Evolutionary conservation across 2,797 vertebrate species (phyloP).

Genomic region (Carduelis carduelis): DNA sequence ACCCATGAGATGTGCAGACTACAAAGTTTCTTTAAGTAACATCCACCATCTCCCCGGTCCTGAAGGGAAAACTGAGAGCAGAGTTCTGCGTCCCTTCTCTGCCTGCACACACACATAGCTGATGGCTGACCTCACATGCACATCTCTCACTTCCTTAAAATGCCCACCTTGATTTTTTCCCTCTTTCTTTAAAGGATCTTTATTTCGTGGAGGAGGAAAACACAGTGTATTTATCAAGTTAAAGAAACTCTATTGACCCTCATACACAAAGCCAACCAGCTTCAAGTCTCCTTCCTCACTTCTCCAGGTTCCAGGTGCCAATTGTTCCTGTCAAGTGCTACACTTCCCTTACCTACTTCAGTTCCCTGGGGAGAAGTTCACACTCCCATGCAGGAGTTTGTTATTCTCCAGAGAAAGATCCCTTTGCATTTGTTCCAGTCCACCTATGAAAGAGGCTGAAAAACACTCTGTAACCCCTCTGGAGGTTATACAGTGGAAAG

Average conservation of each 20-base stretch:
- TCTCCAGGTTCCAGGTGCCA: not conserved
- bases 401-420: not conserved
- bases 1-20: not conserved
- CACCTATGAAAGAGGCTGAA: not conserved
- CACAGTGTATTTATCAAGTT: not conserved
- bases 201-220: not conserved
- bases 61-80: not conserved
- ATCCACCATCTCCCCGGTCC: not conserved
- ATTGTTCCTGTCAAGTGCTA: not conserved
- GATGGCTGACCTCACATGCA: not conserved
- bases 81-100: not conserved
- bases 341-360: not conserved
- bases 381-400: not conserved
- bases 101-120: not conserved
- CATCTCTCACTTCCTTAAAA: not conserved
- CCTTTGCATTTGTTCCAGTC: not conserved
- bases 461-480: not conserved
- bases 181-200: not conserved
- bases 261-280: not conserved
- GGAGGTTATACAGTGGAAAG: not conserved
- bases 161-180: not conserved
- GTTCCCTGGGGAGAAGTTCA: not conserved
- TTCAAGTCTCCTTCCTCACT: not conserved
- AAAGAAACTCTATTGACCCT: not conserved
- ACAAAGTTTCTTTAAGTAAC: not conserved